Evolutionary conservation across 2,113 vertebrate species (phyloP).

Genomic region (Pteruthius melanotis): DNA sequence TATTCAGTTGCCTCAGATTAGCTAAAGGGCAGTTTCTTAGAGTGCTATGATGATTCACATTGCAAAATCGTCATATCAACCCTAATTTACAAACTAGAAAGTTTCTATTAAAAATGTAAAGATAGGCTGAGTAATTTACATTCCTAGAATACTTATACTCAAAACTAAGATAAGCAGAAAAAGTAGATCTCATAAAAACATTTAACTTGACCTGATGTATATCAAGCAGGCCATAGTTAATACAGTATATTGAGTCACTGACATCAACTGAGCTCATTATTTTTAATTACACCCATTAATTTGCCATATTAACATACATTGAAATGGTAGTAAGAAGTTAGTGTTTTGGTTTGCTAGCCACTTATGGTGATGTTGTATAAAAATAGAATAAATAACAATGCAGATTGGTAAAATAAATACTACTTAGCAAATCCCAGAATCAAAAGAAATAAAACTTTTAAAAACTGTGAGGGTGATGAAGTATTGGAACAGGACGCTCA

Average conservation of each 20-base stretch:
- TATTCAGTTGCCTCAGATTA: not conserved
- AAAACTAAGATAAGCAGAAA: not conserved
- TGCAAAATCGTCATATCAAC: not conserved
- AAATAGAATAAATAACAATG: not conserved
- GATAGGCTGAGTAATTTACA: not conserved
- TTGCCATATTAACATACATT: not conserved
- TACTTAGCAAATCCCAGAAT: not conserved
- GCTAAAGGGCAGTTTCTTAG: not conserved
- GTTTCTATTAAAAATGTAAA: not conserved
- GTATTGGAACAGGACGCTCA: not conserved
- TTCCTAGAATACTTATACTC: not conserved
- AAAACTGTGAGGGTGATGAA: not conserved
- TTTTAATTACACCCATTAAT: not conserved
- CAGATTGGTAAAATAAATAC: not conserved
- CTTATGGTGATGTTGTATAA: not conserved
- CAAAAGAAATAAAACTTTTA: not conserved
- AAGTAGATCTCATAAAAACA: not conserved
- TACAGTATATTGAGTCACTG: not conserved
- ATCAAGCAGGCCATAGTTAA: not conserved
- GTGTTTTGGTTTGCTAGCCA: not conserved
- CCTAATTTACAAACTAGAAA: not conserved
- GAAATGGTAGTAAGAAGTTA: not conserved
- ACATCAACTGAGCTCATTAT: not conserved
- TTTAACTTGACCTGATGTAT: not conserved
- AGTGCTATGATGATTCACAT: not conserved